Conservation (phyloP, 1,140 invertebrate species). For the Ostrea denselamellosa region DNA sequence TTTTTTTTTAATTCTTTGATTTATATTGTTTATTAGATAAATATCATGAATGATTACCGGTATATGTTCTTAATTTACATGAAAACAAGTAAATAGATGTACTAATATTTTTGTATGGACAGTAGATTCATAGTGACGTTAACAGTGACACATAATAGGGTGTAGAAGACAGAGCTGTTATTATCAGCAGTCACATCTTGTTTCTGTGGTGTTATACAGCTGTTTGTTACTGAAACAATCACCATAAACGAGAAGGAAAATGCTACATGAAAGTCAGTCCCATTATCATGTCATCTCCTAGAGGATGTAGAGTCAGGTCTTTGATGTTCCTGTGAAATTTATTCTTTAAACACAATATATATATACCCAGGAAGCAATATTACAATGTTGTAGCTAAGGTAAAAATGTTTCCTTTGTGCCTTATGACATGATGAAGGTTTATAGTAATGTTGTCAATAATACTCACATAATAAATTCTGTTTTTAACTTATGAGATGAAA, state of each 20-base stretch:
- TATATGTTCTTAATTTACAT: too few species aligned
- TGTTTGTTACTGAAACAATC: conserved; percentile 9
- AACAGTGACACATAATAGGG: background rate
- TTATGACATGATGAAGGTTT: too few species aligned
- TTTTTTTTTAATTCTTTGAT: background rate
- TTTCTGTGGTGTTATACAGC: background rate
- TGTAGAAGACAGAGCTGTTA: conserved; percentile 3
- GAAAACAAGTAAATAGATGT: background rate
- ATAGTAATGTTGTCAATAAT: too few species aligned
- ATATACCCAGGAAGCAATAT: background rate
- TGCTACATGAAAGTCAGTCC: background rate
- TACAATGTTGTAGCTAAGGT: too few species aligned
- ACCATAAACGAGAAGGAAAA: background rate
- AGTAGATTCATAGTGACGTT: background rate
- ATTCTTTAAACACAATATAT: background rate
- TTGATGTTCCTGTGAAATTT: background rate
- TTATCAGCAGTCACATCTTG: background rate
- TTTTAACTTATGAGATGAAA: too few species aligned
- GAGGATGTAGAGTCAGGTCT: background rate
- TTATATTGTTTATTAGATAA: background rate
- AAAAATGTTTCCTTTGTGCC: too few species aligned
- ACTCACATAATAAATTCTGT: too few species aligned
- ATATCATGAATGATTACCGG: too few species aligned
- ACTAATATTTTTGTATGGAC: background rate
- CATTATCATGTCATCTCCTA: background rate